These are phyloP conservation scores for Anguilla japonica DNA, from an alignment of 2,113 vertebrate genomes.

Conservation along the genomic window DNA sequence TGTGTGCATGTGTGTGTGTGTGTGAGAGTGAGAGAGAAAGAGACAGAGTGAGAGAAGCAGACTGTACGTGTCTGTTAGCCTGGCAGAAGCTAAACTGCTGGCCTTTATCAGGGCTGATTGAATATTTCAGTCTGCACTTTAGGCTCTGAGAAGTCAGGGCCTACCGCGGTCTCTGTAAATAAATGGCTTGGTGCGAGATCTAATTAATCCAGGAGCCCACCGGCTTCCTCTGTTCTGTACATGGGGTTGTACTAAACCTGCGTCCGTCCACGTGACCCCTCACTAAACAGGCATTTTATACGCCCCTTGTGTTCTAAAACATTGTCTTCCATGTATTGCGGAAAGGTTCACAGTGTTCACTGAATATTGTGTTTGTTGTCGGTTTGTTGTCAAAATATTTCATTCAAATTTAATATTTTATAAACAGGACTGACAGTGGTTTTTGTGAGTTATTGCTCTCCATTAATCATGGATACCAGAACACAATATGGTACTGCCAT, in stretches of 20 bases:
- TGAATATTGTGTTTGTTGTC: background rate
- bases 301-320: background rate
- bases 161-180: background rate
- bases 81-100: constrained; percentile 8
- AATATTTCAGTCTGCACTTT: background rate
- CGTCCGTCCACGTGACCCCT: background rate
- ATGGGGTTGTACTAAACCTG: background rate
- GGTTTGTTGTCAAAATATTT: background rate
- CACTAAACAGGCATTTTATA: background rate
- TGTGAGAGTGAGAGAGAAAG: background rate
- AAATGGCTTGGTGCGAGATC: background rate
- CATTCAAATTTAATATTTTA: background rate
- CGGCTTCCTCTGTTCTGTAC: background rate
- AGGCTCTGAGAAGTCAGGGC: background rate
- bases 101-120: constrained; percentile 1
- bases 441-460: background rate
- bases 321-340: background rate
- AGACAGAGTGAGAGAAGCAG: background rate
- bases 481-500: background rate
- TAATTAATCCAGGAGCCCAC: constrained; percentile 7
- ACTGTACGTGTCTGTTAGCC: background rate
- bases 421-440: background rate
- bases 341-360: background rate
- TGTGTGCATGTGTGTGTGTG: background rate
- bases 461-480: background rate